Base-by-base conservation (phyloP, 2,113 vertebrate genomes). In the Psilopogon haemacephalus region DNA sequence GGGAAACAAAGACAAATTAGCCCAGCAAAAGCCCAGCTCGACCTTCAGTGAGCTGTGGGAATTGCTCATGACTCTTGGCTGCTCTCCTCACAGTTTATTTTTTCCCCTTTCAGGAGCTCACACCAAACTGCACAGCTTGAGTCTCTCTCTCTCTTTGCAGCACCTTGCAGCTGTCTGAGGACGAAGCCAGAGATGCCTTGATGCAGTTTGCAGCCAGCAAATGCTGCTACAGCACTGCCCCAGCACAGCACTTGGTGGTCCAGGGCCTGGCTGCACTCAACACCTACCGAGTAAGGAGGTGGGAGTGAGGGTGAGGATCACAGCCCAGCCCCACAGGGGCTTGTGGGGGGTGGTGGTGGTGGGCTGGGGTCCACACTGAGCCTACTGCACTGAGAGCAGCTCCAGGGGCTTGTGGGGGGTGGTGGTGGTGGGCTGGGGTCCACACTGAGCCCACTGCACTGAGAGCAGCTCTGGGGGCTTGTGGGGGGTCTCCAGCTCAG, bases 101-200 rank as follows among this genome's bases (percentile, higher is more conserved):
- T 33, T 26, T n/a, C 23, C 24, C 48, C 37, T 67, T 56, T 6
- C 50, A 58, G 55, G 62, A 62, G 18, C 16, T 35, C 32, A n/a
- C 16, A 75, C 20, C 14, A 38, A 76, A 18, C 32, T 15, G 42
- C 23, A 40, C 63, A 44, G 0, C 40, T 69, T 50, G 11, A 6
- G 46, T 54, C 9, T 10, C 15, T 46, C 70, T 33, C 11, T 33
- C 7, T 21, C 7, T 3, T 3, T 3, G 10, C 84, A 98, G 98
- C 40, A 97, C 97, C 86, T 97, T 97, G 8, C 91, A 93, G 12
- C 96, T 97, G 65, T 88, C 75, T 62, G 96, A 98, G 90, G 94
- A 97, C 3, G 96, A 92, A 20, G 97, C 97, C 37, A 86, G 94
- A 65, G 96, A 95, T 2, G 98, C 97, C 5, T 97, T 98, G 7